phyloP scores from a whole-genome alignment of 2,797 vertebrate genomes.

The Neopelma chrysocephalum region DNA sequence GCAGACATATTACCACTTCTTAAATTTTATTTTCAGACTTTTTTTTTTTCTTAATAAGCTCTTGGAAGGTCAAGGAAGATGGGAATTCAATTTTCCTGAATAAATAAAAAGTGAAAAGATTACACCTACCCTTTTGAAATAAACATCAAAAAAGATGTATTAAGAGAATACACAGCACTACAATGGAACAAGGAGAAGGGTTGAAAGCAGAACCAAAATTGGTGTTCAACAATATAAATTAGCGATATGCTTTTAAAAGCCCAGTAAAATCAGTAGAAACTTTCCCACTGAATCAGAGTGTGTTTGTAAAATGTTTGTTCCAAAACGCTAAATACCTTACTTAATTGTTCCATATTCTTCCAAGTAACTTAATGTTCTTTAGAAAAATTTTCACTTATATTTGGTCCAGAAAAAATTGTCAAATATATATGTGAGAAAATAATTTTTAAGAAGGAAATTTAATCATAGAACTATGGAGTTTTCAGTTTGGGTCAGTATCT shows the following conservation, averaged over 20 bases:
- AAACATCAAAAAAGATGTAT: neutral
- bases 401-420: accelerated
- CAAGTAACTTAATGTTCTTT: neutral
- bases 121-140: neutral
- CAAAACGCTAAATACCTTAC: neutral
- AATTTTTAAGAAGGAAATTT: neutral
- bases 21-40: neutral
- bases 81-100: neutral
- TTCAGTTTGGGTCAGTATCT: neutral
- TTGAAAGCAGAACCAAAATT: neutral
- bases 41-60: neutral
- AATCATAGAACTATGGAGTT: neutral
- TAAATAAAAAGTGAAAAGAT: neutral
- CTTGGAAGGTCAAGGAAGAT: neutral
- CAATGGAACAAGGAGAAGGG: neutral
- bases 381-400: neutral
- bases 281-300: neutral
- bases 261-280: neutral
- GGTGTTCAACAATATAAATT: neutral
- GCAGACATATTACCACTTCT: neutral
- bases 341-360: neutral
- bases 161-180: neutral
- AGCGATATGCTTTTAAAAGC: neutral
- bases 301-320: neutral
- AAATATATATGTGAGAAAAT: neutral